A percentile compares a stretch with the other conserved stretches of the same genome.
phyloP scores from a whole-genome alignment of 2,113 vertebrate species.

The Saccopteryx leptura region DNA sequence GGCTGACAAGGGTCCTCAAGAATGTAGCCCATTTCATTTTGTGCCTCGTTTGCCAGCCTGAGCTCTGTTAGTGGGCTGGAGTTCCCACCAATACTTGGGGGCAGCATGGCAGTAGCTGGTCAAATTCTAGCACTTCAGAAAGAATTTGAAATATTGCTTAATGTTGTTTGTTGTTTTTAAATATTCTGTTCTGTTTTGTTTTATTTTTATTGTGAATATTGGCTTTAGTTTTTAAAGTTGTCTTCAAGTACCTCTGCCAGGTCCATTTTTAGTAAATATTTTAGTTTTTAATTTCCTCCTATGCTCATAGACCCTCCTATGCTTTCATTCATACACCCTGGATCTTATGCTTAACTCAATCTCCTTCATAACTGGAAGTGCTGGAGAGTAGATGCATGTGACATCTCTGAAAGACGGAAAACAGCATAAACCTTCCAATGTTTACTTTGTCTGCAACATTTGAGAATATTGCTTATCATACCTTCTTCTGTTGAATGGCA shows the following conservation, averaged over 20 bases:
- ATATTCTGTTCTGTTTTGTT: neutral
- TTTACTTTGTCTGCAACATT: neutral
- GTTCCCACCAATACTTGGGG: no score
- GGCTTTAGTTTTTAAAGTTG: neutral
- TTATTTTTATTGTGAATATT: neutral
- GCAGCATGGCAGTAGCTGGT: neutral
- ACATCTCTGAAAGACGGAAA: neutral
- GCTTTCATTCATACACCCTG: neutral
- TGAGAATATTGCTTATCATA: accelerated
- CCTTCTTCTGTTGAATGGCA: neutral
- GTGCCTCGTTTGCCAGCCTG: accelerated
- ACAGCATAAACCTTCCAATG: neutral
- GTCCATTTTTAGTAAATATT: neutral
- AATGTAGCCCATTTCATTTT: neutral
- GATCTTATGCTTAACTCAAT: neutral
- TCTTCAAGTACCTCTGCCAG: neutral
- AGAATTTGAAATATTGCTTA: neutral
- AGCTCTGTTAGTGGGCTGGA: neutral
- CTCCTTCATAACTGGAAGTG: neutral
- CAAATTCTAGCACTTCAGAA: neutral
- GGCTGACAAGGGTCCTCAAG: neutral
- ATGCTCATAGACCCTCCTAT: accelerated
- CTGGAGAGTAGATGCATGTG: neutral
- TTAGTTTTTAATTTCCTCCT: neutral
- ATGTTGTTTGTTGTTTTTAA: neutral